Evolutionary conservation across 2,113 vertebrate species (phyloP), one percentile per base, ranked within the genome.

Genomic region (Tupaia chinensis): DNA sequence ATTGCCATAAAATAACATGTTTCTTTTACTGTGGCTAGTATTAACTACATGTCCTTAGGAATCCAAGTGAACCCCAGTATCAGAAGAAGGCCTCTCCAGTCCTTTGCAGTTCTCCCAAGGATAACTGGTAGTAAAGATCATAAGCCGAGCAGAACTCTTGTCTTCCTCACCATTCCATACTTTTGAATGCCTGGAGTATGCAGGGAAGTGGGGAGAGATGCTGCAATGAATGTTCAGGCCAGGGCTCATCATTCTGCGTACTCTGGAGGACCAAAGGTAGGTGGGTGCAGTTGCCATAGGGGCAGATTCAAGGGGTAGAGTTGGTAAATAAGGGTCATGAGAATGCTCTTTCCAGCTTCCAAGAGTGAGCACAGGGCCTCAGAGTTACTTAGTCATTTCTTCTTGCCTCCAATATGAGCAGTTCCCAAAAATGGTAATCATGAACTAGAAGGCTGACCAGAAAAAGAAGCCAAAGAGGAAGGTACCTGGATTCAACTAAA

Each of bases 291-390:
- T 19, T 13, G 9, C 63, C 78, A 14, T 68, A 2, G 3, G 5
- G 4, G 72, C 3, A 72, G 63, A 61, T 23, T 27, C 63, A 32
- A 34, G 78, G 66, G 25, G 20, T 44, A 88, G 65, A 85, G 22
- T 2, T 4, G 0, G 58, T 5, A 8, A 65, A 25, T n/a, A 58
- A 54, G 2, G 9, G 5, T 72, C 5, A 4, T 9, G 61, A 1
- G 12, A 60, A 87, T 17, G 16, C 20, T 44, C 19, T 79, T 0
- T 65, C 44, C 32, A 56, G 20, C 19, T 80, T 93, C 25, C 89
- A 85, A 54, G 17, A 63, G 61, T 60, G 20, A 25, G n/a, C 69
- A n/a, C 4, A 29, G 44, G 70, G 32, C 58, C 20, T 83, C 54
- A 61, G 15, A 44, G 27, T 69, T 27, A 14, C 16, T 87, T 25